These are phyloP conservation scores for Sebastes iracundus DNA, from an alignment of 2,797 vertebrate genomes.

Conservation along the genomic window DNA sequence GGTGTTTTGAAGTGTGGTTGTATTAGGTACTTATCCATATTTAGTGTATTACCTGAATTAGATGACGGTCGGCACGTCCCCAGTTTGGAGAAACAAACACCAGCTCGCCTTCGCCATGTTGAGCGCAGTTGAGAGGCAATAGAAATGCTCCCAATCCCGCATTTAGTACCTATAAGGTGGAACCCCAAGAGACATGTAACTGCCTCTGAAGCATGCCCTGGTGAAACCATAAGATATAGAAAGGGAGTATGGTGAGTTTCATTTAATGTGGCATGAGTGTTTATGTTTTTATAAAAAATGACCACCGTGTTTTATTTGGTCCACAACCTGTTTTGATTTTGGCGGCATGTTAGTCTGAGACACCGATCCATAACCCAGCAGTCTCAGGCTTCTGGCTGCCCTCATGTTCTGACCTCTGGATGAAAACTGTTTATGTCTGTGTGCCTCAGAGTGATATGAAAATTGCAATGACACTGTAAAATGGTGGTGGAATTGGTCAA, in stretches of 20 bases:
- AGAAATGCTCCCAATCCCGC: no score
- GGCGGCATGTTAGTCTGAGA: background rate
- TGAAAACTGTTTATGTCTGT: background rate
- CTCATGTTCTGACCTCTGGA: background rate
- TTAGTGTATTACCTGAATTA: accelerated
- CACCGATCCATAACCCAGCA: background rate
- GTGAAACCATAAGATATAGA: background rate
- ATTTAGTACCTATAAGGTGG: accelerated
- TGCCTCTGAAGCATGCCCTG: background rate
- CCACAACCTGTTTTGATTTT: background rate
- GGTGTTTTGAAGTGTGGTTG: no score
- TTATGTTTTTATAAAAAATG: background rate
- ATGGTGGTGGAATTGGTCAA: background rate
- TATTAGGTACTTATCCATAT: no score
- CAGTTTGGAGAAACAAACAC: accelerated
- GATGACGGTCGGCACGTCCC: accelerated
- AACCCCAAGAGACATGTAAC: background rate
- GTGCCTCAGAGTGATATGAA: background rate
- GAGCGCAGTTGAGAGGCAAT: accelerated
- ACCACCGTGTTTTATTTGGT: background rate
- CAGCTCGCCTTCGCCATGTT: background rate
- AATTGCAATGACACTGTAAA: background rate
- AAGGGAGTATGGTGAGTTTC: background rate
- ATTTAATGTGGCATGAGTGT: background rate
- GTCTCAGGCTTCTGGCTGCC: constrained; percentile 16